phyloP scores from a whole-genome alignment of 2,113 vertebrate species.

The Odobenus rosmarus region DNA sequence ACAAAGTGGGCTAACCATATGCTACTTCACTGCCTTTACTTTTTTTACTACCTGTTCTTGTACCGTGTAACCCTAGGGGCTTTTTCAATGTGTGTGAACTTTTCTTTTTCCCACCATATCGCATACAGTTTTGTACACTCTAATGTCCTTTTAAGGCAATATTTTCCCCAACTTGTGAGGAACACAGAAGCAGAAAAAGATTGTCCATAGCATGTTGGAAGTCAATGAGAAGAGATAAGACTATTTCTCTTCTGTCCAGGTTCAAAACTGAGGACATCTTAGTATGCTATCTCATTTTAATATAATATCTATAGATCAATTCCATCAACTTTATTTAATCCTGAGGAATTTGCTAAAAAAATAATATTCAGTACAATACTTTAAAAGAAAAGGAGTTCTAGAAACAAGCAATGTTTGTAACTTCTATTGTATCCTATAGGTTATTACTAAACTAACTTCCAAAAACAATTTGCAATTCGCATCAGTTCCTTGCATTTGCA shows the following conservation, averaged over 20 bases:
- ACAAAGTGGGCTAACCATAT: background rate
- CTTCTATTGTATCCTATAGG: background rate
- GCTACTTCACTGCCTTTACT: background rate
- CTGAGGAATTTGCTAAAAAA: background rate
- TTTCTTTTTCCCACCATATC: background rate
- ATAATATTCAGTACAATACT: background rate
- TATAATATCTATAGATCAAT: background rate
- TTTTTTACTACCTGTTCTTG: background rate
- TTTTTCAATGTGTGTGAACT: background rate
- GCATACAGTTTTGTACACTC: background rate
- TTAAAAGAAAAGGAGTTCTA: conserved; percentile 27
- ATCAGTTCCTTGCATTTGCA: background rate
- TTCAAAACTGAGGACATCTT: conserved; percentile 5
- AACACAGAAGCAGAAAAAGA: background rate
- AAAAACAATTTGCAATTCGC: background rate
- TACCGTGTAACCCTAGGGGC: background rate
- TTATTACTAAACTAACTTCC: background rate
- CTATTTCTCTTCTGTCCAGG: background rate
- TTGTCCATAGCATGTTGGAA: background rate
- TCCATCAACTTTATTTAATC: background rate
- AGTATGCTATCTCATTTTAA: background rate
- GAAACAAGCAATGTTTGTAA: background rate
- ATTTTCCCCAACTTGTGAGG: background rate
- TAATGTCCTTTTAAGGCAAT: background rate
- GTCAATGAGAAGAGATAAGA: conserved; percentile 29